phyloP scores from a whole-genome alignment of 2,113 vertebrate genomes.

The Manacus vitellinus region DNA sequence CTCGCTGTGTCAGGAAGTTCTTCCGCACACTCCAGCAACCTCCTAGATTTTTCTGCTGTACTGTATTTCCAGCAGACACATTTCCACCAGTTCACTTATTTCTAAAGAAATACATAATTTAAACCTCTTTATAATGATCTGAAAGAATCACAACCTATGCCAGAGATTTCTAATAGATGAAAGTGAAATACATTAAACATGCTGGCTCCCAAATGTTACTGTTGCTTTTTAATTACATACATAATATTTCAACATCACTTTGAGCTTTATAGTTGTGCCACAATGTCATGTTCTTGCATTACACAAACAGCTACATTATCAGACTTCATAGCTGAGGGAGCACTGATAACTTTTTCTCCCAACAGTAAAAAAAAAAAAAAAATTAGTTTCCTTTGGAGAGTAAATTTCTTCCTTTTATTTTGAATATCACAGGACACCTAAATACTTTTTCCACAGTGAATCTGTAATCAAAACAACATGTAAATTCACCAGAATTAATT shows the following conservation, averaged over 20 bases:
- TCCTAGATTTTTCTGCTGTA: neutral
- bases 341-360: neutral
- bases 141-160: slow-evolving; percentile 11
- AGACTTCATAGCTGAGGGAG: neutral
- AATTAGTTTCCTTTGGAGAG: neutral
- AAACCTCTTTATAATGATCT: slow-evolving; percentile 7
- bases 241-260: slow-evolving; percentile 30
- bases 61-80: neutral
- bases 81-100: neutral
- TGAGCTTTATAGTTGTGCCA: slow-evolving; percentile 27
- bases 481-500: neutral
- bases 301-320: neutral
- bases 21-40: neutral
- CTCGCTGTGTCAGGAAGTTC: neutral
- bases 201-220: slow-evolving; percentile 14
- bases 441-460: neutral
- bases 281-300: neutral
- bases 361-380: neutral
- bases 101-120: slow-evolving; percentile 26
- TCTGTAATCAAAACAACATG: neutral
- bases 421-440: neutral
- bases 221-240: slow-evolving; percentile 13
- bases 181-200: slow-evolving; percentile 26
- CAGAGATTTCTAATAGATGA: slow-evolving; percentile 32
- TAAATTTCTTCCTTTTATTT: neutral